Evolutionary conservation across 2,888 invertebrate species (phyloP).

Genomic region (Melanophora roralis): DNA sequence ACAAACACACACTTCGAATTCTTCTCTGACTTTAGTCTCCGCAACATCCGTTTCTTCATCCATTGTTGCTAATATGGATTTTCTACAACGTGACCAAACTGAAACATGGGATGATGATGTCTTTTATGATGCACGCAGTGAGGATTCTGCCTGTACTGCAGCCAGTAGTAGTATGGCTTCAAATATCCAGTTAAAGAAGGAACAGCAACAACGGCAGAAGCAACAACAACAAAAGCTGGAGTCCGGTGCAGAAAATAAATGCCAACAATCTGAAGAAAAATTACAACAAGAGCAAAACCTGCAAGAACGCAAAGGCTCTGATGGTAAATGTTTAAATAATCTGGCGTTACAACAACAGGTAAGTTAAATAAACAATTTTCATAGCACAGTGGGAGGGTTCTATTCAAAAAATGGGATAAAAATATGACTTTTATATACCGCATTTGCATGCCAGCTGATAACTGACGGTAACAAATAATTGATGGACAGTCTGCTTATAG

Average conservation of each 20-base stretch:
- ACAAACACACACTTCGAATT: conserved; percentile 38
- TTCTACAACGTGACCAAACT: conserved; percentile 54
- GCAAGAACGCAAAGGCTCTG: conserved; percentile 5
- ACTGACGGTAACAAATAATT: too few relatives aligned
- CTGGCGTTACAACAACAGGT: conserved; percentile 50
- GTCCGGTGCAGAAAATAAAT: conserved; percentile 41
- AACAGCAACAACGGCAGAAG: conserved; percentile 23
- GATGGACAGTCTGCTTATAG: too few relatives aligned
- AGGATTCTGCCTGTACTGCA: conserved; percentile 68
- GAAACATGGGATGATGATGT: conserved; percentile 71
- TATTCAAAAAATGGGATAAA: too few relatives aligned
- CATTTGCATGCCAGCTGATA: too few relatives aligned
- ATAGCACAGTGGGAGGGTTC: conserved; percentile 12
- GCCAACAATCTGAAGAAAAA: conserved; percentile 21
- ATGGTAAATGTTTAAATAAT: conserved; percentile 41
- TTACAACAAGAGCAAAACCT: not conserved
- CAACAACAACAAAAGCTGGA: not conserved
- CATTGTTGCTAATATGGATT: conserved; percentile 48
- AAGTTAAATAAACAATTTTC: not conserved
- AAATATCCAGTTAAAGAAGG: conserved; percentile 29
- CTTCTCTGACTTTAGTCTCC: conserved; percentile 53
- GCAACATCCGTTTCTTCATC: conserved; percentile 58
- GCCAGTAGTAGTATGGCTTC: conserved; percentile 59
- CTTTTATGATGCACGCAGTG: conserved; percentile 75
- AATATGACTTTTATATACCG: too few relatives aligned